Evolutionary conservation across 1,140 invertebrate genomes (phyloP), one percentile per base, ranked within the genome.

Genomic region (Solenopsis fugax): DNA sequence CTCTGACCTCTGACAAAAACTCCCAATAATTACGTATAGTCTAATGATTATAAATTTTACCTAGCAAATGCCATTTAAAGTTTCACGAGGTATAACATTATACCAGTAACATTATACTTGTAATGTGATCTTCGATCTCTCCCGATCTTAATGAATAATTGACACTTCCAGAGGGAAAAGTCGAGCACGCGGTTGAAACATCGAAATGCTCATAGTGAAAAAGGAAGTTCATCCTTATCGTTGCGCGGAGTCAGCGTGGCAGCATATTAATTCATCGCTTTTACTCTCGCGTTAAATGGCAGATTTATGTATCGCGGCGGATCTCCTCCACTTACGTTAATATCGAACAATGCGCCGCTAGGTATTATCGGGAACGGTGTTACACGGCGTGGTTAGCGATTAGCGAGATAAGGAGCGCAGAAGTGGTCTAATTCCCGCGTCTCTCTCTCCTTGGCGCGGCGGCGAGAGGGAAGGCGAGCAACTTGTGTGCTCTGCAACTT

Each of bases 361-460:
- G 34, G 69, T 50, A 75, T 84, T 84, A 84, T 75, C 24, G 41
- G 34, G 45, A 34, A n/a, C 52, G 41, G 41, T 82, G 69, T 75
- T 62, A 75, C 45, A 24, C 41, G 9, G 56, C 54, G 80, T 60
- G 13, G 41, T 75, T 54, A 71, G 29, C 69, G 80, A 84, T 84
- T 73, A 84, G 24, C 18, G 24, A 54, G 69, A 84, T 84, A 75
- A 84, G 69, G n/a, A 75, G 72, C 69, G 69, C 69, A 81, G 64
- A 71, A 84, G 29, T 37, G 80, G 56, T 50, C 24, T 75, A 60
- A 12, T 60, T 82, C 41, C 41, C 41, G 80, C 80, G 72, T 67
- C 64, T 82, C 80, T 58, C 52, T 13, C 41, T 9, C 41, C 41
- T 45, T 29, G 29, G 29, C 41, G 29, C 13, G 48, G 41, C 45